Evolutionary conservation across 1,140 invertebrate species (phyloP).

Genomic region (Epicauta chinensis): DNA sequence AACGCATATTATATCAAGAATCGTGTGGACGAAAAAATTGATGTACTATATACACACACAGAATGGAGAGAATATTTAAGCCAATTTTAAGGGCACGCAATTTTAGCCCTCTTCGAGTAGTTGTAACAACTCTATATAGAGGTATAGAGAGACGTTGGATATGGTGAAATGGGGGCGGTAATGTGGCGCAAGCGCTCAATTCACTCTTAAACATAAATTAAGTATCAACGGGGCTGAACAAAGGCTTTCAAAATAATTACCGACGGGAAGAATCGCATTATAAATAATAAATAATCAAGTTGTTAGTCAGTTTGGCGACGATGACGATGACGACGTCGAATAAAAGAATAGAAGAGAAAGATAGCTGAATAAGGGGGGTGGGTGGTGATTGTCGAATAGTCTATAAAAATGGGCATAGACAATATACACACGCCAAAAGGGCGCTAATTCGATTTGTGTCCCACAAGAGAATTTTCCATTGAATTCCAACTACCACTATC

Average conservation of each 20-base stretch:
- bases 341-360: too few relatives aligned
- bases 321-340: conserved; percentile 16
- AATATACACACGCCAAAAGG: background rate
- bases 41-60: conserved; percentile 9
- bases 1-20: too few relatives aligned
- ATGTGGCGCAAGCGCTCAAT: conserved; percentile 6
- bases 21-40: too few relatives aligned
- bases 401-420: conserved; percentile 3
- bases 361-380: too few relatives aligned
- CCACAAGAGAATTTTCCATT: background rate
- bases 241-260: conserved; percentile 35
- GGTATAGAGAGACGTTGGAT: conserved; percentile 5
- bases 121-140: too few relatives aligned
- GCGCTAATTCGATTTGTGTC: conserved; percentile 18
- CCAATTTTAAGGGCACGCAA: too few relatives aligned
- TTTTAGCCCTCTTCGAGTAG: too few relatives aligned
- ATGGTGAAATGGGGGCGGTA: background rate
- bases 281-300: conserved; percentile 34
- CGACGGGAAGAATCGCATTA: conserved; percentile 27
- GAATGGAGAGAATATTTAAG: background rate
- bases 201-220: conserved; percentile 24
- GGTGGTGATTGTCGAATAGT: background rate
- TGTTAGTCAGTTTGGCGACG: conserved; percentile 32
- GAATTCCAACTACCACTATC: too few relatives aligned
- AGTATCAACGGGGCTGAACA: conserved; percentile 29